A percentile compares a stretch with the other conserved stretches of the same genome.
These are phyloP conservation scores for Balaeniceps rex DNA, from an alignment of 2,113 vertebrate genomes.

Conservation along the genomic window DNA sequence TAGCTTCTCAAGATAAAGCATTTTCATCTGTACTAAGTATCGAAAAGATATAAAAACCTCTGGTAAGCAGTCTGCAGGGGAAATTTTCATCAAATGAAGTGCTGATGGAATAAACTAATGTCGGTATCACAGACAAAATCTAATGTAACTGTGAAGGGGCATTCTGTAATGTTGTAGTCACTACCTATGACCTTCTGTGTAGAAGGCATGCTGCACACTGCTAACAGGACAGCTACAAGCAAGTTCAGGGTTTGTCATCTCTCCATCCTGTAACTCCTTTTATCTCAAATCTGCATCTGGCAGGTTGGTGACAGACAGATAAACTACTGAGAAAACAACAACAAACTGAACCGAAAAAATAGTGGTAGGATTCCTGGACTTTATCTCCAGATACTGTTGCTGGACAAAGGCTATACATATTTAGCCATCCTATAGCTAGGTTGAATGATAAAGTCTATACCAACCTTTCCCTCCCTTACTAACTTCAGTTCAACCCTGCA, in stretches of 20 bases:
- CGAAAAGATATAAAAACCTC: neutral
- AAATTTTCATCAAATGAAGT: neutral
- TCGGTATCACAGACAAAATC: neutral
- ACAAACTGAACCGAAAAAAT: neutral
- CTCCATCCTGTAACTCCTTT: neutral
- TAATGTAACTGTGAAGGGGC: neutral
- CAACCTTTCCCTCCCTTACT: neutral
- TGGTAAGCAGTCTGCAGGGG: neutral
- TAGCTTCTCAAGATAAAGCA: neutral
- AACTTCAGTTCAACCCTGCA: neutral
- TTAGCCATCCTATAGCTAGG: neutral
- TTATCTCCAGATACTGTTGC: neutral
- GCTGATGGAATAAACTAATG: neutral
- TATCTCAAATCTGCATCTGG: neutral
- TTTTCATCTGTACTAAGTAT: neutral
- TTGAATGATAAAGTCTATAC: neutral
- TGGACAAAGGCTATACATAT: neutral
- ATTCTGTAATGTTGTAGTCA: neutral
- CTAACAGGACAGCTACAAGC: neutral
- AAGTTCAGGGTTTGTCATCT: neutral
- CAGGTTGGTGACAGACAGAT: neutral
- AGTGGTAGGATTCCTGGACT: neutral
- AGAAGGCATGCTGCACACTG: neutral
- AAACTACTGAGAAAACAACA: neutral
- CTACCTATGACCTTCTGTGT: neutral